Evolutionary conservation across 2,113 vertebrate genomes (phyloP).

Genomic region (Alouatta palliata): DNA sequence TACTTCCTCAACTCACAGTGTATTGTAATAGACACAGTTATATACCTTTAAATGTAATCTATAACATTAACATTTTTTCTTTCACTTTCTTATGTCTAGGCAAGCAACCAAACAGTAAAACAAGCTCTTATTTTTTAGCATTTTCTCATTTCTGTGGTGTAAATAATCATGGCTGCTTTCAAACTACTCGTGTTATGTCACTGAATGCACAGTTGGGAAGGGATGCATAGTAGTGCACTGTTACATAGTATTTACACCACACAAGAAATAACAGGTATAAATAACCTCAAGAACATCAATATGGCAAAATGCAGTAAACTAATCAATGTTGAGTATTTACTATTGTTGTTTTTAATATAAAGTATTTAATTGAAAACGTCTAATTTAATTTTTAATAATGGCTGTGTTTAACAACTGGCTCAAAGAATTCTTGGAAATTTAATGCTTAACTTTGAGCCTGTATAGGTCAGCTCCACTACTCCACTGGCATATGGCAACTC

Average conservation of each 20-base stretch:
- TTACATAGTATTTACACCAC: not conserved
- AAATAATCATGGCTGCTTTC: not conserved
- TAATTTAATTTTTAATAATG: not conserved
- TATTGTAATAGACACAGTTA: not conserved
- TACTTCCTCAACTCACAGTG: not conserved
- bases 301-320: not conserved
- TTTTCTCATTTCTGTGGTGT: not conserved
- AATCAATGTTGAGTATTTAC: not conserved
- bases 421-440: not conserved
- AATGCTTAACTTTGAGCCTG: not conserved
- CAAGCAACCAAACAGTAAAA: not conserved
- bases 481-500: not conserved
- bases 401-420: not conserved
- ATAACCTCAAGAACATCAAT: not conserved
- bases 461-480: not conserved
- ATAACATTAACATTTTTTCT: not conserved
- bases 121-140: not conserved
- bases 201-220: not conserved
- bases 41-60: not conserved
- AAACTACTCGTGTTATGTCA: not conserved
- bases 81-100: not conserved
- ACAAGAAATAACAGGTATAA: not conserved
- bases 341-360: not conserved
- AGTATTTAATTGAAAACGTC: not conserved
- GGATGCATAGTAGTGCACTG: not conserved